These are phyloP conservation scores for Drosophila melanica DNA, from an alignment of 1,140 invertebrate genomes.

Conservation along the genomic window DNA sequence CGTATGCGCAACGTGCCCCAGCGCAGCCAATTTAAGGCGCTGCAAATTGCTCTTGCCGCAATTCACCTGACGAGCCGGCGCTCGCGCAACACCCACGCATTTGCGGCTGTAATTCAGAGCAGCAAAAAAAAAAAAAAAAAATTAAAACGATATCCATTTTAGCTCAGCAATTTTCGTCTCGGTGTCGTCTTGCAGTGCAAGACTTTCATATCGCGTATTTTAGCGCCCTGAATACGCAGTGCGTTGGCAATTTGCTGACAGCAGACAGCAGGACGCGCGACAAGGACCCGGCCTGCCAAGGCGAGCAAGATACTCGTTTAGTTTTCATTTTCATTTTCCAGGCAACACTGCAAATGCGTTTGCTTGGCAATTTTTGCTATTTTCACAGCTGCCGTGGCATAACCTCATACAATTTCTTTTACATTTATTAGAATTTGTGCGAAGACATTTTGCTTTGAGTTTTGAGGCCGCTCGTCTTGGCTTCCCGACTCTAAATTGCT, in stretches of 20 bases:
- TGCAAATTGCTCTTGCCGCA: conserved; percentile 43
- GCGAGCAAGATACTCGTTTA: conserved; percentile 75
- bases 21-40: conserved; percentile 42
- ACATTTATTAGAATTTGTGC: conserved; percentile 81
- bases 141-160: conserved; percentile 82
- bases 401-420: conserved; percentile 82
- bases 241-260: conserved; percentile 77
- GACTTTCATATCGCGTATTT: conserved; percentile 38
- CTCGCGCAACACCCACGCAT: conserved; percentile 8
- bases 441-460: conserved; percentile 41
- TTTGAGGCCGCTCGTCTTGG: conserved; percentile 35
- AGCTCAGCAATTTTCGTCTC: conserved; percentile 68
- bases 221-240: conserved; percentile 51
- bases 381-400: conserved; percentile 76
- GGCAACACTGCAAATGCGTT: conserved; percentile 66
- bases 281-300: conserved; percentile 40
- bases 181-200: conserved; percentile 25
- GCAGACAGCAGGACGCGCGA: conserved; percentile 20
- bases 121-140: conserved; percentile 46
- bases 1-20: conserved; percentile 50
- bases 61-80: conserved; percentile 39
- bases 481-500: conserved; percentile 46
- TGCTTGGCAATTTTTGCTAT: conserved; percentile 70
- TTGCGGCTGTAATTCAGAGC: conserved; percentile 25
- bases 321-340: conserved; percentile 68